Evolutionary conservation across 2,113 vertebrate genomes (phyloP), one percentile per base, ranked within the genome.

Genomic region (Gadus chalcogrammus): DNA sequence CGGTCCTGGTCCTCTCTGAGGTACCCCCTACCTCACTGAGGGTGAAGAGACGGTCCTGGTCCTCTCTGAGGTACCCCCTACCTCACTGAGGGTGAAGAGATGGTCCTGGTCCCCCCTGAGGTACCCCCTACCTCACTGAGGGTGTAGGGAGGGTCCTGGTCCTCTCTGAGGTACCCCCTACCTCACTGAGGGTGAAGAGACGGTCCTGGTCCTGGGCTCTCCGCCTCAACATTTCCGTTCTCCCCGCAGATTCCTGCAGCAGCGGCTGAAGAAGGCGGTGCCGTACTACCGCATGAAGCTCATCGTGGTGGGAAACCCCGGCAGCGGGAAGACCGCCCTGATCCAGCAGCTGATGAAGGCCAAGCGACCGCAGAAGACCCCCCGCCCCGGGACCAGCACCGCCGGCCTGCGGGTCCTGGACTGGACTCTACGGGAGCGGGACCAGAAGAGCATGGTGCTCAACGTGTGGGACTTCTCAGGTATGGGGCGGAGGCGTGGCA

Each of bases 381-480:
- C 42, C 42, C 12, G 9, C 42, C 1, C 42, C 42, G 1, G 12
- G 42, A 1, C 42, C 42, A 28, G 87, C 6, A 88, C 89, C 0
- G 81, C 88, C 1, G 93, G 93, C 71, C 94, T 98, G n/a, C 91
- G 94, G 4, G 94, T 99, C n/a, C 88, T 84, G 60, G 96, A 99
- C 76, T 99, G 97, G 97, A 76, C 79, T 68, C 82, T 97, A 74
- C 91, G 85, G 55, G 89, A 94, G 18, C 92, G 92, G 71, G 93
- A 93, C 91, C 92, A 72, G 92, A 94, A 82, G 93, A 99, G 69
- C 84, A 89, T 96, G 62, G 67, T 95, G 72, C 85, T 99, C 65
- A 99, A 97, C 60, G 93, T 97, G 55, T 99, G 97, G 97, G 97
- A 99, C 84, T 96, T 99, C 84, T 93, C 95, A 93, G 97, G 97